Evolutionary conservation across 2,113 vertebrate species (phyloP).

Genomic region (Thryonomys swinderianus): DNA sequence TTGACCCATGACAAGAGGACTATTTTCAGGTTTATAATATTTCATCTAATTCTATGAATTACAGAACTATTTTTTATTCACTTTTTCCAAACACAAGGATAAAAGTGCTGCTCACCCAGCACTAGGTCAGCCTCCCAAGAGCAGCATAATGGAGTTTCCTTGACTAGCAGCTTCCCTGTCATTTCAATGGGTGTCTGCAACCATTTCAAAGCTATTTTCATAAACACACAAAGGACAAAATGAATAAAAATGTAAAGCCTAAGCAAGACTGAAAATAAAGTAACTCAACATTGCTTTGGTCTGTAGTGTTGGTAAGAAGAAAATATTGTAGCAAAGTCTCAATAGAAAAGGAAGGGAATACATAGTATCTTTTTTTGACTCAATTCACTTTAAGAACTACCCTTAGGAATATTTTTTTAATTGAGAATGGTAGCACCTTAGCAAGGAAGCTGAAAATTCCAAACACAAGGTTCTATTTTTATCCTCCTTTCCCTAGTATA

Average conservation of each 20-base stretch:
- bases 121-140: not conserved
- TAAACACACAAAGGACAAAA: conserved; percentile 25
- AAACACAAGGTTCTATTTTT: conserved; percentile 35
- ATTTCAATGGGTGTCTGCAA: not conserved
- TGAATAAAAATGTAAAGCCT: not conserved
- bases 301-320: not conserved
- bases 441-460: conserved; percentile 54
- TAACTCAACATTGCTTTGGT: conserved; percentile 38
- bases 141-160: not conserved
- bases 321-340: conserved; percentile 8
- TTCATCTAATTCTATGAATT: not conserved
- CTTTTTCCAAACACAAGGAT: not conserved
- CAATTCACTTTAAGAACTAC: conserved; percentile 39
- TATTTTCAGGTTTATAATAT: not conserved
- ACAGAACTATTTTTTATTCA: not conserved
- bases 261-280: conserved; percentile 11
- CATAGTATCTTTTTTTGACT: not conserved
- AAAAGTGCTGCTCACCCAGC: not conserved
- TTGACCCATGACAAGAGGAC: not conserved
- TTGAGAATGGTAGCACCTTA: not conserved
- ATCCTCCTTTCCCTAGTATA: not conserved
- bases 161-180: not conserved
- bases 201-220: not conserved
- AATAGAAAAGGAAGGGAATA: not conserved
- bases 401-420: conserved; percentile 45